Evolutionary conservation across 1,140 invertebrate genomes (phyloP).

Genomic region (Ganaspis sp.): DNA sequence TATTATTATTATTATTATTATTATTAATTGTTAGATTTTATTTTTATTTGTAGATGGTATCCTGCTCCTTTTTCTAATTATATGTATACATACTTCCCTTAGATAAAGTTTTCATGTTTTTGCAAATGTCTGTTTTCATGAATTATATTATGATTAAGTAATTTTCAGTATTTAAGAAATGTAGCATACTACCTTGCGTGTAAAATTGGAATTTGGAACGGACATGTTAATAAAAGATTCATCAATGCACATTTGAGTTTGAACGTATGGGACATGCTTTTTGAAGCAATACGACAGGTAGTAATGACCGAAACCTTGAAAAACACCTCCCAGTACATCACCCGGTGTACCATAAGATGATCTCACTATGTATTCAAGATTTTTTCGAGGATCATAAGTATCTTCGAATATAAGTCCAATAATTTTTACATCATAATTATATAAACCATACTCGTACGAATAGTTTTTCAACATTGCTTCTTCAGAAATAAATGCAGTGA

Average conservation of each 20-base stretch:
- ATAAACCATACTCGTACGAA: background rate
- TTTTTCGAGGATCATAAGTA: background rate
- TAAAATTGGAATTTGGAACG: background rate
- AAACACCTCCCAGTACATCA: background rate
- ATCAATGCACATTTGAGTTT: slow-evolving; percentile 15
- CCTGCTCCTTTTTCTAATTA: too few species aligned
- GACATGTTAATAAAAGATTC: slow-evolving; percentile 18
- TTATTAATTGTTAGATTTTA: too few species aligned
- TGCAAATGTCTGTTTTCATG: background rate
- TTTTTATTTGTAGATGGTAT: too few species aligned
- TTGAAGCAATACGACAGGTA: background rate
- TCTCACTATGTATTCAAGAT: background rate
- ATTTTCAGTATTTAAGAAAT: too few species aligned
- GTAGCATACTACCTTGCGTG: background rate
- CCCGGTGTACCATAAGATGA: background rate
- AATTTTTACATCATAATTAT: background rate
- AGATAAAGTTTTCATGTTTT: too few species aligned
- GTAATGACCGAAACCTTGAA: background rate
- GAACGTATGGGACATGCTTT: background rate
- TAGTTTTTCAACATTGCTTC: background rate
- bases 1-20: too few species aligned
- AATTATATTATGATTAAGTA: too few species aligned
- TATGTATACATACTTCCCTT: too few species aligned
- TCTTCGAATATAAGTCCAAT: background rate
- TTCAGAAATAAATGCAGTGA: background rate